Evolutionary conservation across 2,888 invertebrate genomes (phyloP), one percentile per base, ranked within the genome.

Genomic region (Lasius platythorax): DNA sequence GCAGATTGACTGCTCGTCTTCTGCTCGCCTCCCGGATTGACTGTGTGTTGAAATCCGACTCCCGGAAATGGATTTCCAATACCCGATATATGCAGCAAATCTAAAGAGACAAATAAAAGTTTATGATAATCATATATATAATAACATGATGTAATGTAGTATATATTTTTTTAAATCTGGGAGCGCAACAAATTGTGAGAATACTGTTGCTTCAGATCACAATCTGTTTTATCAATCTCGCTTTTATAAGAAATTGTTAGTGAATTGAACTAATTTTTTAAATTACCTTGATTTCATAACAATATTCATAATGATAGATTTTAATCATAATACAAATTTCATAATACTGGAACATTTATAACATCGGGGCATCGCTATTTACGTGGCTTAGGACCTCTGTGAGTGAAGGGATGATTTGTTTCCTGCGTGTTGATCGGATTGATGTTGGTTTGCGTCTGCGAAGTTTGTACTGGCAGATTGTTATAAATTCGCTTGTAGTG

Each of bases 401-500:
- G 97, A 91, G 97, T 96, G 93, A 96, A 96, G 86, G 96, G 95
- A 92, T 97, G 97, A 92, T 97, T 97, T 84, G 97, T 95, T 43
- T 97, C 97, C 91, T 97, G 97, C 63, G 93, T 94, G 94, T 95
- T 96, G 85, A 89, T 88, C 56, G 92, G 76, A 58, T 86, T 87
- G 73, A 88, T 76, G 63, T 87, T 92, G 58, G 90, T 90, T 76
- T 92, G 94, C 18, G 90, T 89, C n/a, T 78, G 78, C n/a, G 94
- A 89, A 87, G 89, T 94, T 82, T 94, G 95, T 43, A 92, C 89
- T 91, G 97, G 97, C 85, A 98, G 96, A 95, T 99, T 99, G 95
- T 99, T 99, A 95, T 98, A 98, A 93, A 99, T 98, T 92, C 99
- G 96, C 96, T 99, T 99, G 95, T 99, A 99, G 95, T 99, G 99